Conservation (phyloP, 2,888 invertebrate genomes). For the Craniophora ligustri region DNA sequence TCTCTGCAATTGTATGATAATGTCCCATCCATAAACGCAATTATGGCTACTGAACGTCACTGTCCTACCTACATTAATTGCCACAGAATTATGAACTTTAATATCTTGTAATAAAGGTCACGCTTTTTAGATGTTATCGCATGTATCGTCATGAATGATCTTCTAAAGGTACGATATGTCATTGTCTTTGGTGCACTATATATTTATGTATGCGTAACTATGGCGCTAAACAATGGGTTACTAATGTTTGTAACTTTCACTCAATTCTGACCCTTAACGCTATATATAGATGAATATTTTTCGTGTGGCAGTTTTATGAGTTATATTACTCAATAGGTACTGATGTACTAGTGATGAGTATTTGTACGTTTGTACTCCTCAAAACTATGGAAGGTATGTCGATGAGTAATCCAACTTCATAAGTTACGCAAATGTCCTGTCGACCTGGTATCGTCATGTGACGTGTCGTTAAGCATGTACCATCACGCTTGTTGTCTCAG, state of each 20-base stretch:
- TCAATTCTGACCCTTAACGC: constrained; percentile 5
- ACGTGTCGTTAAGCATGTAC: too few species aligned
- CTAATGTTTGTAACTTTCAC: background rate
- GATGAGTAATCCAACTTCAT: too few species aligned
- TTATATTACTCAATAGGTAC: too few species aligned
- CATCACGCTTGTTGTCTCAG: too few species aligned
- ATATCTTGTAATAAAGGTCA: constrained; percentile 32
- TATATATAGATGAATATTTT: background rate
- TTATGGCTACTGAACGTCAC: constrained; percentile 81
- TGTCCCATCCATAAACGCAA: constrained; percentile 76
- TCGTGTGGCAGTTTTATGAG: background rate
- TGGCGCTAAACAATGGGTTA: constrained; percentile 27
- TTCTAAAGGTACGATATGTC: constrained; percentile 46
- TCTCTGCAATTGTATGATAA: constrained; percentile 84
- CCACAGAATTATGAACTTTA: constrained; percentile 48
- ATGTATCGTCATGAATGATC: constrained; percentile 48
- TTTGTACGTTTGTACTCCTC: background rate
- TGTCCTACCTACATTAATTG: constrained; percentile 27
- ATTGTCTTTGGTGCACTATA: constrained; percentile 47
- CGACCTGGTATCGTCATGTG: too few species aligned
- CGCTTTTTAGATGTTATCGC: constrained; percentile 29
- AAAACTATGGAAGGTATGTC: too few species aligned
- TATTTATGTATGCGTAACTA: constrained; percentile 28
- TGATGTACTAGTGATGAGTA: background rate
- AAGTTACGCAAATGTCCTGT: too few species aligned